Base-by-base conservation (phyloP, 2,888 invertebrate genomes). In the Autographa pulchrina region DNA sequence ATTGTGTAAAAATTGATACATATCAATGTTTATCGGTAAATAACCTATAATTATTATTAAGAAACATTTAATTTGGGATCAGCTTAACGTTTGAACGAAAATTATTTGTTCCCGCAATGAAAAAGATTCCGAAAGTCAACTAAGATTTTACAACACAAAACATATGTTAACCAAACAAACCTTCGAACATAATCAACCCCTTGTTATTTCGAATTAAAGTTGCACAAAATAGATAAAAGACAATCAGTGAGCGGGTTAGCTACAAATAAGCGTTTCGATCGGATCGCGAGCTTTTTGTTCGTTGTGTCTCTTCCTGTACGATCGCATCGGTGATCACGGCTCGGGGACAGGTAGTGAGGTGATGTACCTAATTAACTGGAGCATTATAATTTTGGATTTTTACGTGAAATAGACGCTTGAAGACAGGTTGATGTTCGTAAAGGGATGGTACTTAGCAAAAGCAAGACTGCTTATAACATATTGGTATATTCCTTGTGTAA, bases 221-320 rank as follows among this genome's bases (percentile, higher is more conserved):
- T 65, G 65, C 43, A 52, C 78, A 68, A 76, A 65, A 75, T 84
- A 84, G 82, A 84, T 82, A 84, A 73, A 32, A 62, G 41, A 71
- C 76, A 74, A 83, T 82, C 82, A 81, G 72, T 63, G 70, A 31
- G 65, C 77, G 65, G 72, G 77, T 80, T 80, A 80, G 72, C 81
- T 78, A 85, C 85, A 85, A 85, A 85, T 85, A 85, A 85, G 85
- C 81, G 54, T 56, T 77, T 78, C 84, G 92, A 92, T 92, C 82
- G 78, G 80, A 92, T 92, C 90, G 74, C 77, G 74, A 75, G 74
- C 81, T 82, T 84, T 85, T 85, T 86, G 85, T 87, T 85, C 70
- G 72, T 68, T 52, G 66, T 78, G 84, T 85, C 83, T 87, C 88
- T 90, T 89, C 89, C 89, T 87, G 88, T 88, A 87, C 83, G 91